These are phyloP conservation scores for Chauna torquata DNA, from an alignment of 2,113 vertebrate genomes.

Conservation along the genomic window DNA sequence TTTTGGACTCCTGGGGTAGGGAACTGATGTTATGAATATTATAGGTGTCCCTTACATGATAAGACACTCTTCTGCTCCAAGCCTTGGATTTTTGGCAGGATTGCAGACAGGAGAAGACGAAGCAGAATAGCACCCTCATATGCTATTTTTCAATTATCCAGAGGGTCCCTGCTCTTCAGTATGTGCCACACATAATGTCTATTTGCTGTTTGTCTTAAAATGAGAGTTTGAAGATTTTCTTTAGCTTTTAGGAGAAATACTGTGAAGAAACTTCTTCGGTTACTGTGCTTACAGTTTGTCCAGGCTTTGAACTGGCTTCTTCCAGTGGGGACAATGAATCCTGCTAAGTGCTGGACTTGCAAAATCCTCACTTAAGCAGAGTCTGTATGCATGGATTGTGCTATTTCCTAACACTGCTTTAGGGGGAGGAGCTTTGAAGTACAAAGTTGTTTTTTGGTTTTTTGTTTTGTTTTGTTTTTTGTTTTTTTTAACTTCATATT, in stretches of 20 bases:
- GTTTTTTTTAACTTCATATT: too few species aligned
- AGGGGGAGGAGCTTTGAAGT: constrained; percentile 40
- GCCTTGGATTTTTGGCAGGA: not conserved
- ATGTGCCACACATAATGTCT: not conserved
- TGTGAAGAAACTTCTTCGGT: not conserved
- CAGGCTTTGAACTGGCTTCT: not conserved
- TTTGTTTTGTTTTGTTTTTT: not conserved
- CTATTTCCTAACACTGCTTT: not conserved
- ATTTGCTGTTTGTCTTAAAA: not conserved
- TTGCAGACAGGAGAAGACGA: not conserved
- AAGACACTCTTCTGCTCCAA: not conserved
- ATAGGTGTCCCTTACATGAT: not conserved
- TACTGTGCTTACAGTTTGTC: not conserved
- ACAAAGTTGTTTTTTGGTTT: not conserved
- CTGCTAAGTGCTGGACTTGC: not conserved
- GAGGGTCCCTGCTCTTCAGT: not conserved
- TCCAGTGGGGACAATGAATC: not conserved
- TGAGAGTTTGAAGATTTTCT: not conserved
- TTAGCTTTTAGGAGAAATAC: not conserved
- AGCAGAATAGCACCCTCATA: not conserved
- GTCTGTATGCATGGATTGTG: not conserved
- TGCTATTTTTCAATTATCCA: not conserved
- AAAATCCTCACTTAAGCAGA: not conserved
- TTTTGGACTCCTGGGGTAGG: not conserved
- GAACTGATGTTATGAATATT: not conserved